Base-by-base conservation (phyloP, 1,140 invertebrate genomes). In the Drosophila arawakana region DNA sequence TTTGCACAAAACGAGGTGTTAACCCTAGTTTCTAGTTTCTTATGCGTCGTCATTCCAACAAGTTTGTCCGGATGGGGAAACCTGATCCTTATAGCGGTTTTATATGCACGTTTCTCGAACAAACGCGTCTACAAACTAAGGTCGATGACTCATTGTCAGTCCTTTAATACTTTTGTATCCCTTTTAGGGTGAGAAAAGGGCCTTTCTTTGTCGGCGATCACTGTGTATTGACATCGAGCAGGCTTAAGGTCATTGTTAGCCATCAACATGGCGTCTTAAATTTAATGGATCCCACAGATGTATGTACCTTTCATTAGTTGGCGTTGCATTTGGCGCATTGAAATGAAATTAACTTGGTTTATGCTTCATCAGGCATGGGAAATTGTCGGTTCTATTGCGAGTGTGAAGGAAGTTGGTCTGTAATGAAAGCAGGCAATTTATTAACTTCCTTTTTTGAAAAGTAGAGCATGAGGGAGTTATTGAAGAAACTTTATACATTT, bases 331-430 rank as follows among this genome's bases (percentile, higher is more conserved):
- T 73, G 68, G 81, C 60, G 55, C 72, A 73, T 58, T 62, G 78
- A 41, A 49, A 63, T 9, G 25, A 30, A 35, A 74, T 74, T 57
- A 50, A 70, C 8, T 69, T 58, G 21, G 57, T 67, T 82, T 88
- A 86, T 88, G 82, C 82, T 73, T 80, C 68, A 43, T 52, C 83
- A 88, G 66, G 83, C 82, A 77, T 86, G 83, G 73, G 80, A 86
- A 86, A 83, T 76, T 81, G 50, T 50, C 68, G 41, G 10, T 15
- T 21, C 5, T 39, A 9, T 59, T 10, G 7, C 13, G 13, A 43
- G 41, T 25, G 9, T 37, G 21, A 50, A 30, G 25, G 25, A 1
- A 30, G 25, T 30, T 4, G 25, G 25, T 30, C 25, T 30, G 25
- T 30, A 30, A 30, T 30, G 25, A 30, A 30, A 30, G 25, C 39